A percentile compares a stretch with the other conserved stretches of the same genome.
Conservation (phyloP, 2,797 vertebrate genomes). For the Neostethus bicornis region DNA sequence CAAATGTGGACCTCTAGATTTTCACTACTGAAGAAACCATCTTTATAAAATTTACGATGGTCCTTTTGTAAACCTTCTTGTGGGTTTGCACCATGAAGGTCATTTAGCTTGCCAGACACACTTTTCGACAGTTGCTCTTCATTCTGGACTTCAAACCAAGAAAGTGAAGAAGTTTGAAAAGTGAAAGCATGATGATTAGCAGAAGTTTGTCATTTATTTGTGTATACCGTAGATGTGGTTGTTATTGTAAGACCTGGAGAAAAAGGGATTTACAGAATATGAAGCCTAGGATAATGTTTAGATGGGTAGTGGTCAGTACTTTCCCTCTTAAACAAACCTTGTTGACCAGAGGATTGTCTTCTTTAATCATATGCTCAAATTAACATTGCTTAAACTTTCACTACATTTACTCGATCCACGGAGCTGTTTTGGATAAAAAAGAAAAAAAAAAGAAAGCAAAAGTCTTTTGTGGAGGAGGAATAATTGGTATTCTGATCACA, state of each 20-base stretch:
- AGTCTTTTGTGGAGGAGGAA: constrained; percentile 3
- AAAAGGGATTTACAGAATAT: background rate
- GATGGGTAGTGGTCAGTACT: too few species aligned
- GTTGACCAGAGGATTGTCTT: background rate
- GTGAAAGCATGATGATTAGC: constrained; percentile 6
- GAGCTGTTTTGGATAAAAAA: too few species aligned
- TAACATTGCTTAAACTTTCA: background rate
- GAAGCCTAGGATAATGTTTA: too few species aligned
- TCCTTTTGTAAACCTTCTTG: too few species aligned
- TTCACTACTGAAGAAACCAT: too few species aligned
- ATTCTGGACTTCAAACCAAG: background rate
- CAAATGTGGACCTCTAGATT: too few species aligned
- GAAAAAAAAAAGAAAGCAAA: too few species aligned
- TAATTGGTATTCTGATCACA: constrained; percentile 17
- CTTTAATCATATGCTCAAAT: background rate
- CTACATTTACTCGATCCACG: background rate
- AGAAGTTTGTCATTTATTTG: background rate
- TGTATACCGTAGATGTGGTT: background rate
- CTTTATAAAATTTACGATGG: too few species aligned
- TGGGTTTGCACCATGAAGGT: constrained; percentile 2
- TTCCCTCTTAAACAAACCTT: too few species aligned
- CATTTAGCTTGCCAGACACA: background rate
- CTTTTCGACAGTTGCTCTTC: background rate
- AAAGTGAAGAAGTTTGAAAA: background rate
- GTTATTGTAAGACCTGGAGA: background rate